A percentile compares a stretch with the other conserved stretches of the same genome.
These are phyloP conservation scores for Paradisaea rubra DNA, from an alignment of 2,113 vertebrate genomes.

Conservation along the genomic window DNA sequence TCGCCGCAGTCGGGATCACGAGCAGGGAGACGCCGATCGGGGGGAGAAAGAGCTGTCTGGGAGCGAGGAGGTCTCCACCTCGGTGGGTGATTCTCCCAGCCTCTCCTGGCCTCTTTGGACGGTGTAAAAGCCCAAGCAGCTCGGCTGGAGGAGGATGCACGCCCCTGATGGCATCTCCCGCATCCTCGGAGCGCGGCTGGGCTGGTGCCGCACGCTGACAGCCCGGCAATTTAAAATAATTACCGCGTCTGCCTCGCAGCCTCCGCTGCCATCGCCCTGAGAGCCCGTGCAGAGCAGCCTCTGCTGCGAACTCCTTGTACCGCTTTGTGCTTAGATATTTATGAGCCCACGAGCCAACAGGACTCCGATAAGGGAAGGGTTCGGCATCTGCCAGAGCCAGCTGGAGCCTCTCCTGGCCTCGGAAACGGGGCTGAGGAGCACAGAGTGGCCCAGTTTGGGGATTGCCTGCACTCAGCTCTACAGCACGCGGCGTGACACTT, in stretches of 20 bases:
- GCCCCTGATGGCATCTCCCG: neutral
- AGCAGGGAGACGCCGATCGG: accelerated
- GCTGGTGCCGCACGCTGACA: neutral
- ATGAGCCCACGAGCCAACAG: neutral
- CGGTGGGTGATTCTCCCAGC: neutral
- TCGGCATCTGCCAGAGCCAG: neutral
- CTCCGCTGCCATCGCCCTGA: neutral
- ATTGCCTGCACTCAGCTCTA: neutral
- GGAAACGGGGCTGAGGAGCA: neutral
- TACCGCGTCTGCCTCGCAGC: neutral
- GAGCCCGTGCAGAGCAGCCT: neutral
- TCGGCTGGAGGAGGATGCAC: neutral
- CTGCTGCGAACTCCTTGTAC: neutral
- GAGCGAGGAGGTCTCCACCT: accelerated
- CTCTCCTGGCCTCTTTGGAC: neutral
- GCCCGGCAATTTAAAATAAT: neutral
- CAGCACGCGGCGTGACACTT: accelerated
- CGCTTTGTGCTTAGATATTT: neutral
- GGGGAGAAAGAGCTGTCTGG: neutral
- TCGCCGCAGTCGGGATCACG: neutral
- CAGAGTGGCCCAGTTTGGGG: neutral
- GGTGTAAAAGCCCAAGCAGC: neutral
- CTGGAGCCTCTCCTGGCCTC: neutral
- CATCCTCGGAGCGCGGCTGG: neutral
- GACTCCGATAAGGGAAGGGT: neutral